These are phyloP conservation scores for Osmerus eperlanus DNA, from an alignment of 2,113 vertebrate genomes.

Conservation along the genomic window DNA sequence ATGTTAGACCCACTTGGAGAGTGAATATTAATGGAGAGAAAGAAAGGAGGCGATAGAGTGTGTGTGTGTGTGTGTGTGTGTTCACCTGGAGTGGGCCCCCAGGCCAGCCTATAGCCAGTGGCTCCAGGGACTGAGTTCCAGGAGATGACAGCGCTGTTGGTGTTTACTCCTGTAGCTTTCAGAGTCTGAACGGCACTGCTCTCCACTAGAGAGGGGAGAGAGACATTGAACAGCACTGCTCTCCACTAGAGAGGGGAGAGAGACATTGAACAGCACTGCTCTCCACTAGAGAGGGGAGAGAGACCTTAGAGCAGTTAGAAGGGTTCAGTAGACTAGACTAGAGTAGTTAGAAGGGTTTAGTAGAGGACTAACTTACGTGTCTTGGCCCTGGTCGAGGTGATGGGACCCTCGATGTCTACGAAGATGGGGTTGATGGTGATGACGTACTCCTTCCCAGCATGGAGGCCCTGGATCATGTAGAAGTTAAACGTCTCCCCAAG, in stretches of 20 bases:
- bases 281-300: background rate
- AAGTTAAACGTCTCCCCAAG: constrained; percentile 74
- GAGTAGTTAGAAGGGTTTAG: no score
- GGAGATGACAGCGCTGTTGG: constrained; percentile 70
- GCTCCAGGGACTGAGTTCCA: constrained; percentile 84
- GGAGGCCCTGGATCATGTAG: constrained; percentile 87
- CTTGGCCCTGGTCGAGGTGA: constrained; percentile 63
- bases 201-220: constrained; percentile 71
- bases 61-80: constrained; percentile 1
- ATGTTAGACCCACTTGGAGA: no score
- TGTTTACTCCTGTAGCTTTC: constrained; percentile 75
- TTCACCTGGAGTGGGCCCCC: constrained; percentile 84
- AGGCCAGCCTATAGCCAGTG: constrained; percentile 82
- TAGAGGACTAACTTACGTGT: constrained; percentile 69
- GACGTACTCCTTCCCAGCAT: constrained; percentile 71
- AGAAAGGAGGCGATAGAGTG: background rate
- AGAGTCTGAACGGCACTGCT: constrained; percentile 80
- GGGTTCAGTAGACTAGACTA: no score
- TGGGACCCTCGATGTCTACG: constrained; percentile 77
- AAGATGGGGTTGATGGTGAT: constrained; percentile 86
- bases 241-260: constrained; percentile 71
- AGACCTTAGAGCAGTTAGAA: background rate
- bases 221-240: background rate
- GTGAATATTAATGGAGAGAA: no score
- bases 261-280: background rate